phyloP scores from a whole-genome alignment of 2,797 vertebrate species.

The Menidia menidia region DNA sequence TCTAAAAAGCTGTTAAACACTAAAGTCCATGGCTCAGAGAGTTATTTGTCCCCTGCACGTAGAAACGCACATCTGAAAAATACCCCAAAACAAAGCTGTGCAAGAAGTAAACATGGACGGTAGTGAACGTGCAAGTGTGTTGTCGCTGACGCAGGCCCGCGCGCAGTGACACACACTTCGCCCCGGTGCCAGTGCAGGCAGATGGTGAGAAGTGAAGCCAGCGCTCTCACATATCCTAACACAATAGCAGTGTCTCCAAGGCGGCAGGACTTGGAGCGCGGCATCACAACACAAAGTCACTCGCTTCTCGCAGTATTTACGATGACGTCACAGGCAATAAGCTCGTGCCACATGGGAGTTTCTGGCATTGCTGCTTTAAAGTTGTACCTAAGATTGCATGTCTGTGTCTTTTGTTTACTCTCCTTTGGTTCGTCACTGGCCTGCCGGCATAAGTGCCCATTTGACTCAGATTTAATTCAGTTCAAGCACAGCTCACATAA shows the following conservation, averaged over 20 bases:
- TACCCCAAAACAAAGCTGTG: constrained; percentile 49
- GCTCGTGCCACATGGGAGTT: not conserved
- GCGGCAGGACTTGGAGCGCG: constrained; percentile 56
- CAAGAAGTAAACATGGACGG: constrained; percentile 20
- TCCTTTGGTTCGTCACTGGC: not conserved
- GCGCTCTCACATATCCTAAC: constrained; percentile 73
- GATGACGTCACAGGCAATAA: constrained; percentile 40
- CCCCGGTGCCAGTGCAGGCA: constrained; percentile 79
- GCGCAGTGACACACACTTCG: constrained; percentile 64
- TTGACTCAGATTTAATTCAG: not conserved
- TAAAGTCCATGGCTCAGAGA: constrained; percentile 13
- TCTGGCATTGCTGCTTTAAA: constrained; percentile 4
- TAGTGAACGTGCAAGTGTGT: constrained; percentile 26
- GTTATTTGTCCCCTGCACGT: not conserved
- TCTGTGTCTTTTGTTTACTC: not conserved
- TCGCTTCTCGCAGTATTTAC: constrained; percentile 29
- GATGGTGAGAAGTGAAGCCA: constrained; percentile 84
- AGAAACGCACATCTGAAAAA: constrained; percentile 41
- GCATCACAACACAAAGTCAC: constrained; percentile 58
- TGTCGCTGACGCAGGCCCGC: constrained; percentile 38
- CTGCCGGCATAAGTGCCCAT: not conserved
- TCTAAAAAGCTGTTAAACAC: constrained; percentile 15
- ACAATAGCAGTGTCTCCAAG: constrained; percentile 77
- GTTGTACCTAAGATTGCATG: not conserved
- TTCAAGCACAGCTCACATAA: not conserved